Evolutionary conservation across 2,888 invertebrate genomes (phyloP).

Genomic region (Meloe dianella): DNA sequence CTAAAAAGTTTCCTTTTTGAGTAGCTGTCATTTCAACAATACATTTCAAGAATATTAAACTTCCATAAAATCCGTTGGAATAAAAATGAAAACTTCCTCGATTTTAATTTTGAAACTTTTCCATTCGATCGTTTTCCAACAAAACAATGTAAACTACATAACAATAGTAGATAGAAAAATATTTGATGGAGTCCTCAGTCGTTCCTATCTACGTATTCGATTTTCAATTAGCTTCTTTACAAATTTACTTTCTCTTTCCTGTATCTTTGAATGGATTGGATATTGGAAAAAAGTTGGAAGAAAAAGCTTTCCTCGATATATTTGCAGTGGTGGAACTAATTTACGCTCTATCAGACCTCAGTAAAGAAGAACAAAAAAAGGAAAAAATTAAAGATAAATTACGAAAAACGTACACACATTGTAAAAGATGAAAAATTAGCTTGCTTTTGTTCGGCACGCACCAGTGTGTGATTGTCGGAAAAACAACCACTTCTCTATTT

Average conservation of each 20-base stretch:
- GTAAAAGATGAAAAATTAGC: constrained; percentile 35
- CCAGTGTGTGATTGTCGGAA: constrained; percentile 37
- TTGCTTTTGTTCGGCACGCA: constrained; percentile 37
- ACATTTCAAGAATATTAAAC: constrained; percentile 31
- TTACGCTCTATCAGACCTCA: constrained; percentile 28
- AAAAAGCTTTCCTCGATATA: constrained; percentile 21
- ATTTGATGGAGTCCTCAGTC: constrained; percentile 17
- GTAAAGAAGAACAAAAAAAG: not conserved
- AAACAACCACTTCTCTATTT: not conserved
- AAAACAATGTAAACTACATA: not conserved
- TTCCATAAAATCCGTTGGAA: constrained; percentile 25
- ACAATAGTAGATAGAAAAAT: not conserved
- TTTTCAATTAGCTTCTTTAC: constrained; percentile 41
- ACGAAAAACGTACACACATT: constrained; percentile 32
- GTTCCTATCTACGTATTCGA: constrained; percentile 29
- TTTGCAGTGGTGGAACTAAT: constrained; percentile 41
- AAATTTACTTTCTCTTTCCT: constrained; percentile 31
- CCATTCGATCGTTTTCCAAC: constrained; percentile 21
- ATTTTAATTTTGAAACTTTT: constrained; percentile 35
- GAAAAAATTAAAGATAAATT: constrained; percentile 37
- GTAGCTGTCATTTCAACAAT: constrained; percentile 28
- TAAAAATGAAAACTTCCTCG: constrained; percentile 25
- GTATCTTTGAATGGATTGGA: constrained; percentile 20
- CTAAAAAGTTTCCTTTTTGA: constrained; percentile 18
- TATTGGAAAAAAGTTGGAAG: not conserved